phyloP scores from a whole-genome alignment of 1,140 invertebrate genomes.

The Tetramorium simillimum region DNA sequence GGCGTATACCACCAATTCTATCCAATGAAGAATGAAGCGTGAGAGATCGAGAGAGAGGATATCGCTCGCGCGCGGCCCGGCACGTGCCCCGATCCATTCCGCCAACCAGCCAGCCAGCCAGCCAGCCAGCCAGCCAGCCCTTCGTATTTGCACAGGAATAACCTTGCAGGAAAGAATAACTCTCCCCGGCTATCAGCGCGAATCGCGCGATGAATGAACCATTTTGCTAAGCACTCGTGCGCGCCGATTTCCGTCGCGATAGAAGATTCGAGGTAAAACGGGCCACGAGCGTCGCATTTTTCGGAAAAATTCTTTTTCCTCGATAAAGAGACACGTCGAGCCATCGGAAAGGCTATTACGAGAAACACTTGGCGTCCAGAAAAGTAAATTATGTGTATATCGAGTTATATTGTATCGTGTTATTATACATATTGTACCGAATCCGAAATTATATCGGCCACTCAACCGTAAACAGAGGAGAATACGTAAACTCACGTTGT shows the following conservation, averaged over 20 bases:
- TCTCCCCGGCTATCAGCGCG: conserved; percentile 16
- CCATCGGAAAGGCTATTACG: not conserved
- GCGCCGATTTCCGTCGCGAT: conserved; percentile 43
- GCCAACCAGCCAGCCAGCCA: no score
- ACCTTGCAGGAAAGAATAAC: conserved; percentile 57
- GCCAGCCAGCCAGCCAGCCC: conserved; percentile 26
- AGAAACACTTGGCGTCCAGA: not conserved
- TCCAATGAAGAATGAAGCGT: conserved; percentile 59
- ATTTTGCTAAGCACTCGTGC: conserved; percentile 55
- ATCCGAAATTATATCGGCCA: not conserved
- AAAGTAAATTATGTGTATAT: not conserved
- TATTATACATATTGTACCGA: not conserved
- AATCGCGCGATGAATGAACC: conserved; percentile 56
- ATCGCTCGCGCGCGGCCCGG: conserved; percentile 31
- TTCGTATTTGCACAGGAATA: conserved; percentile 59
- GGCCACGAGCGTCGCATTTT: not conserved
- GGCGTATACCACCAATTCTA: conserved; percentile 53
- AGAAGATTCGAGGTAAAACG: conserved; percentile 1
- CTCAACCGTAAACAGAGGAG: not conserved
- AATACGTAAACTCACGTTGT: not conserved
- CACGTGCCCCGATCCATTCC: conserved; percentile 55
- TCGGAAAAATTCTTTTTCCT: conserved; percentile 22
- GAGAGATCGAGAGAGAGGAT: conserved; percentile 53
- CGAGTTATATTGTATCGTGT: not conserved
- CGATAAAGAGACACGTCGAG: not conserved